Percentiles rank a stretch among this genome's conserved stretches.
Evolutionary conservation across 1,140 invertebrate species (phyloP).

Genomic region (Popillia japonica): DNA sequence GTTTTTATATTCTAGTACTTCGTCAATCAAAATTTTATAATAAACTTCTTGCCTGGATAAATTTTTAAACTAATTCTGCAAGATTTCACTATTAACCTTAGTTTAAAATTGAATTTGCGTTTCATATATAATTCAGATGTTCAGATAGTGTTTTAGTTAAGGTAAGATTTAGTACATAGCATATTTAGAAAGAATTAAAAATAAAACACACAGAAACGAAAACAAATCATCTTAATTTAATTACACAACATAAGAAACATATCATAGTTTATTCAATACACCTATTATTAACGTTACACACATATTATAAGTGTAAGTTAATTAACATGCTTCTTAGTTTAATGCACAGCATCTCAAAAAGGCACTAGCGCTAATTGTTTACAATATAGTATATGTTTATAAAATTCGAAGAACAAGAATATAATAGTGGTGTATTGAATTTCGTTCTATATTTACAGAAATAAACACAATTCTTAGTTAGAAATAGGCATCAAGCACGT

Average conservation of each 20-base stretch:
- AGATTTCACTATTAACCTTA: too few species aligned
- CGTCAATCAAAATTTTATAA: too few species aligned
- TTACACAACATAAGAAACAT: neutral
- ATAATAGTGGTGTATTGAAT: conserved; percentile 14
- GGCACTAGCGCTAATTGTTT: conserved; percentile 22
- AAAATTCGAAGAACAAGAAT: conserved; percentile 26
- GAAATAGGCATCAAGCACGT: neutral
- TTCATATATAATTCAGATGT: too few species aligned
- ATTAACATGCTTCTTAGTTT: conserved; percentile 31
- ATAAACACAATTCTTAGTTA: neutral
- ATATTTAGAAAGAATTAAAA: neutral
- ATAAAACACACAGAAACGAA: neutral
- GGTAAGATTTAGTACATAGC: too few species aligned
- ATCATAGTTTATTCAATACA: conserved; percentile 11
- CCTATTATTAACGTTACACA: conserved; percentile 8
- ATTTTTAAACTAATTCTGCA: too few species aligned
- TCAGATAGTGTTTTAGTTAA: too few species aligned
- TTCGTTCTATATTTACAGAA: neutral
- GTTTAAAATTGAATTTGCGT: too few species aligned
- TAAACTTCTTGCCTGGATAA: too few species aligned
- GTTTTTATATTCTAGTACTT: neutral
- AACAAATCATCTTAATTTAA: neutral
- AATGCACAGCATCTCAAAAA: conserved; percentile 29
- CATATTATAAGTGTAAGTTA: neutral
- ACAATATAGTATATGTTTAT: conserved; percentile 9